These are phyloP conservation scores for Nannoperca obscura DNA, from an alignment of 2,797 vertebrate species.

Conservation along the genomic window DNA sequence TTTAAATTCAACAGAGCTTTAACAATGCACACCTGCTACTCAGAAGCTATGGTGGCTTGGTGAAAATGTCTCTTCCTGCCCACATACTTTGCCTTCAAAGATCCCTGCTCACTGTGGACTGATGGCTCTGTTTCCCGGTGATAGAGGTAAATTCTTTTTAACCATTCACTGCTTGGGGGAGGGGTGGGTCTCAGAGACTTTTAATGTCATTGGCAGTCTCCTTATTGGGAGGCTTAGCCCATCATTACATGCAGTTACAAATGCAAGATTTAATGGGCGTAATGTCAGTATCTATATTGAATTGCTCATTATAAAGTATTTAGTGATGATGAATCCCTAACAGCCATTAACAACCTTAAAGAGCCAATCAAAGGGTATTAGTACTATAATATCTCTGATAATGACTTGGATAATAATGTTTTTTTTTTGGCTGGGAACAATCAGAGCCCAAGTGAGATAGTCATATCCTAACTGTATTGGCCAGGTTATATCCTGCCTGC, in stretches of 20 bases:
- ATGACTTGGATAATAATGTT: conserved; percentile 64
- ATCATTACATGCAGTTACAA: conserved; percentile 44
- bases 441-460: conserved; percentile 23
- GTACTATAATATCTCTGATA: conserved; percentile 56
- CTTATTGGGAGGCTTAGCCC: conserved; percentile 39
- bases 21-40: conserved; percentile 43
- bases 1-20: conserved; percentile 41
- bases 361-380: conserved; percentile 56
- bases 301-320: conserved; percentile 64
- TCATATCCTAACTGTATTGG: conserved; percentile 10
- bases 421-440: conserved; percentile 55
- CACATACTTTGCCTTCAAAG: conserved; percentile 21
- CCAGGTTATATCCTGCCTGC: conserved; percentile 7
- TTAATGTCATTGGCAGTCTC: conserved; percentile 38
- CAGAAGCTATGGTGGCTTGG: neutral
- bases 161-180: conserved; percentile 26
- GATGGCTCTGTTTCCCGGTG: conserved; percentile 18
- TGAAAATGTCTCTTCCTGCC: conserved; percentile 25
- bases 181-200: conserved; percentile 21
- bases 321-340: conserved; percentile 54
- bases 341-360: conserved; percentile 55
- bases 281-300: conserved; percentile 56
- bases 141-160: conserved; percentile 51
- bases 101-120: conserved; percentile 21
- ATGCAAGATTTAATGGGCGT: conserved; percentile 55